Evolutionary conservation across 1,140 invertebrate species (phyloP), one percentile per base, ranked within the genome.

Genomic region (Drosophila rufa): DNA sequence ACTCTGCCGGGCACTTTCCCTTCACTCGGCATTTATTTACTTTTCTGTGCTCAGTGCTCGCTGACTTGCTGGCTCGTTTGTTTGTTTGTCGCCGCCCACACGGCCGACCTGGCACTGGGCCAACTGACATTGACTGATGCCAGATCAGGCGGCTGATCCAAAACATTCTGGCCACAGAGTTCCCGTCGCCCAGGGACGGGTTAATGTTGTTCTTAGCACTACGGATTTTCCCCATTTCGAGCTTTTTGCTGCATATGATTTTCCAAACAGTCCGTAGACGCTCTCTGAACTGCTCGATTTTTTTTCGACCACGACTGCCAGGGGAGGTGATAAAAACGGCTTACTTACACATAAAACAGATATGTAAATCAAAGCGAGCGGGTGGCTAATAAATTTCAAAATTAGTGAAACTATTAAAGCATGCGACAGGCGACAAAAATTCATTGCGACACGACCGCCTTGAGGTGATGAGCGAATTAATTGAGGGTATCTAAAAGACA

Each of bases 81-180:
- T 82, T 84, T 83, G 61, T 70, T 80, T 81, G 76, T 66, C 56
- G 75, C 68, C 67, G 57, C 84, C 66, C 85, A 82, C 69, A 45
- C 69, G 30, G 48, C 48, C 58, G 73, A 89, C 68, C 74, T 90
- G 85, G 85, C 85, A 90, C 60, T 84, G 70, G 43, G 85, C 85
- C 85, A 90, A 82, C 85, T 90, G 85, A 90, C 85, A 90, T 90
- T 90, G 85, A 90, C 85, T 90, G 85, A 90, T 90, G 85, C 85
- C 85, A 82, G 86, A 81, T 77, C 60, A 75, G 25, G 68, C 64
- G 36, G 47, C 64, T 40, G 69, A 60, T 65, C 65, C 51, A 56
- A 19, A 70, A 58, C 74, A 70, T 67, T 59, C 62, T 30, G 56
- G 56, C 55, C 47, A 73, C 42, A 56, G 15, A 66, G 61, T 66